Evolutionary conservation across 1,140 invertebrate genomes (phyloP), one percentile per base, ranked within the genome.

Genomic region (Papilio polyxenes): DNA sequence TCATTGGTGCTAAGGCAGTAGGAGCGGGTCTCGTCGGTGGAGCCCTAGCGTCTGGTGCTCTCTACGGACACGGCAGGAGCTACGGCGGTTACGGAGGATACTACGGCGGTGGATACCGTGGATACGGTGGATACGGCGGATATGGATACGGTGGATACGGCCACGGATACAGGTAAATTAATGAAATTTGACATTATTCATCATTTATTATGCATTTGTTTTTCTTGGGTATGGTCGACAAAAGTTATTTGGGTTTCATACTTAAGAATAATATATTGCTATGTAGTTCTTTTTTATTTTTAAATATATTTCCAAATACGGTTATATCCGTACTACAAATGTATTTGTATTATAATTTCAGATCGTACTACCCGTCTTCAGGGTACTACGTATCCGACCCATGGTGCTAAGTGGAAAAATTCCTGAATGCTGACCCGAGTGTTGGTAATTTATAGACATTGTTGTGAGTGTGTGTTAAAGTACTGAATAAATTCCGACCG

Each of bases 11-110:
- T 81, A 92, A 91, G 72, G 91, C 53, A 9, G 23, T 79, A 7
- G 76, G 76, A 5, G 78, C 87, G 75, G 92, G 92, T 11, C 83
- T 92, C 49, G 79, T 92, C n/a, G 92, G 92, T 1, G 92, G 92
- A 3, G 92, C 90, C 5, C 79, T 93, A n/a, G 90, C 88, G 0
- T 87, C 89, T 17, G 79, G 83, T 8, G 87, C 88, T 0, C 83
- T 92, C 23, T 59, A 80, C 51, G 90, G 89, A 80, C 91, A 90
- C 11, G 88, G 87, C 53, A 81, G 82, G 59, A 83, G 85, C 72
- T 86, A 85, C 69, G 84, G 85, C 49, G 82, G 81, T 11, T 82
- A 82, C 40, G 79, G 80, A 53, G 83, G 83, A 8, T 81, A 82
- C 75, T 82, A 83, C 23, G 84, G 83, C 15, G 78, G 83, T 13